Conservation (phyloP, 2,113 vertebrate species). For the Datnioides undecimradiatus region DNA sequence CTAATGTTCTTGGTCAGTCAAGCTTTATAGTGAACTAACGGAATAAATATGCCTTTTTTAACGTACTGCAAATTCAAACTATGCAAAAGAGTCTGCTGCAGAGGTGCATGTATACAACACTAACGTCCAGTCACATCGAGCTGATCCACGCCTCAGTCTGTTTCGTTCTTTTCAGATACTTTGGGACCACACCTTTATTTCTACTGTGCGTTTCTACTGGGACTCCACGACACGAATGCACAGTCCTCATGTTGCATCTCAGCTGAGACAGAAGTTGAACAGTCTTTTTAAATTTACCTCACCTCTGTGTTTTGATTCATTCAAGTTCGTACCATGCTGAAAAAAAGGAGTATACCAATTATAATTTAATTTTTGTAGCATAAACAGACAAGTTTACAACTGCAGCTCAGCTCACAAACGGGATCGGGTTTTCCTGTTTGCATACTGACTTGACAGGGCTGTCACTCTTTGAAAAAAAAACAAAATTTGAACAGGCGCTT, state of each 20-base stretch:
- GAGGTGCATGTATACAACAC: constrained; percentile 53
- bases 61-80: constrained; percentile 55
- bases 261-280: not conserved
- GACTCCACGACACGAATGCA: not conserved
- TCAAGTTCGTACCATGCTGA: not conserved
- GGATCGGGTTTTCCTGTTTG: not conserved
- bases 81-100: constrained; percentile 68
- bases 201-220: not conserved
- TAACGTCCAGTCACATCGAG: constrained; percentile 31
- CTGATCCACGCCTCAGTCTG: constrained; percentile 6
- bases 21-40: constrained; percentile 42
- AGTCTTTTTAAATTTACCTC: constrained; percentile 8
- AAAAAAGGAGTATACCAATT: not conserved
- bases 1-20: constrained; percentile 20
- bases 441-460: not conserved
- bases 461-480: not conserved
- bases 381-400: not conserved
- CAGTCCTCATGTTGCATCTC: not conserved
- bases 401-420: constrained; percentile 7
- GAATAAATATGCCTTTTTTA: constrained; percentile 28
- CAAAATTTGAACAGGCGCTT: not conserved
- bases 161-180: not conserved
- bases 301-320: not conserved
- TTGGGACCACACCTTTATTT: constrained; percentile 12
- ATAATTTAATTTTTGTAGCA: not conserved